Evolutionary conservation across 2,888 invertebrate genomes (phyloP).

Genomic region (Oscheius sp.): DNA sequence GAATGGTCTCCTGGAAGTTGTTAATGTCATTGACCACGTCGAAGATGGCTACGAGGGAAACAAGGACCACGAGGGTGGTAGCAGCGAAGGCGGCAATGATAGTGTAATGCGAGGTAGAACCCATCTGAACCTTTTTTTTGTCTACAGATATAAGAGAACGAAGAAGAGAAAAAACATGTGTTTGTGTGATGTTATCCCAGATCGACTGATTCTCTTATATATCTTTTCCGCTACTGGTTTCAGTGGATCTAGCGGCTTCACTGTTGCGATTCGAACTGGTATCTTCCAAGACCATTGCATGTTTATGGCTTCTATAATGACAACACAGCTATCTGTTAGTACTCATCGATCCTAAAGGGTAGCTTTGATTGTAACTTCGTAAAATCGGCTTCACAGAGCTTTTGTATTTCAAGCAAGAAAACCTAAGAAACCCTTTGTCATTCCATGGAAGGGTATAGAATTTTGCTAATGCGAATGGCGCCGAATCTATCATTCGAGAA

Average conservation of each 20-base stretch:
- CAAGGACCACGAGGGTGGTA: constrained; percentile 1
- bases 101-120: constrained; percentile 5
- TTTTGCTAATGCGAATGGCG: too few species aligned
- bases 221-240: not conserved
- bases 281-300: too few species aligned
- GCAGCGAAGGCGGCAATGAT: constrained; percentile 17
- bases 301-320: too few species aligned
- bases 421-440: too few species aligned
- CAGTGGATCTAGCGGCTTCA: constrained; percentile 7
- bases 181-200: not conserved
- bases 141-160: not conserved
- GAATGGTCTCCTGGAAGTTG: constrained; percentile 38
- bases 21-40: constrained; percentile 41
- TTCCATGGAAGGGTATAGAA: too few species aligned
- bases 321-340: too few species aligned
- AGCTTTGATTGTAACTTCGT: too few species aligned
- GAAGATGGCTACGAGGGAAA: constrained; percentile 26
- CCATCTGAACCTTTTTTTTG: constrained; percentile 5
- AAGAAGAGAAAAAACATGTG: too few species aligned
- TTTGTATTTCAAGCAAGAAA: too few species aligned
- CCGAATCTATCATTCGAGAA: too few species aligned
- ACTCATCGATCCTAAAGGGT: too few species aligned
- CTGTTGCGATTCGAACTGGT: constrained; percentile 1
- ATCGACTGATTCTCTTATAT: not conserved
- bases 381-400: too few species aligned